phyloP scores from a whole-genome alignment of 2,888 invertebrate genomes.

The Labia minor region DNA sequence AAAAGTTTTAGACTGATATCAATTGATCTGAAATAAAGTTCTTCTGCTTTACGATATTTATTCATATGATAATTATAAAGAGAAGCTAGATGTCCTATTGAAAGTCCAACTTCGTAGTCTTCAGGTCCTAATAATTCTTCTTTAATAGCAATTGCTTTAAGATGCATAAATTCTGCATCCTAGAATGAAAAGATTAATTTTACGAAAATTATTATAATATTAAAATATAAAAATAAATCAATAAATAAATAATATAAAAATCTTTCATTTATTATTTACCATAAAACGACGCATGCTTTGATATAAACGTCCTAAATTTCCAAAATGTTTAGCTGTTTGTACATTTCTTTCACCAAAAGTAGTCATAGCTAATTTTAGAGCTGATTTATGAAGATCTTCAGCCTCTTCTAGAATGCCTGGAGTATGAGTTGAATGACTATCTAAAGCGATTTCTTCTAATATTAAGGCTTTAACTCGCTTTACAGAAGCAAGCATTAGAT shows the following conservation, averaged over 20 bases:
- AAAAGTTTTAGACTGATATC: constrained; percentile 54
- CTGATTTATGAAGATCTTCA: constrained; percentile 71
- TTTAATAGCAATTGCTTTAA: constrained; percentile 85
- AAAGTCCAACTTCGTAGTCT: constrained; percentile 85
- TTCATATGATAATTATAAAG: constrained; percentile 92
- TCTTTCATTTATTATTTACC: background rate
- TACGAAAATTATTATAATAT: constrained; percentile 21
- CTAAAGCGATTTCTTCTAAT: constrained; percentile 85
- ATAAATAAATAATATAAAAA: constrained; percentile 14
- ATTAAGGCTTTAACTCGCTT: constrained; percentile 87
- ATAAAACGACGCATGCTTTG: constrained; percentile 65
- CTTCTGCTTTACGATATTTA: constrained; percentile 73
- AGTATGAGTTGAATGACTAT: constrained; percentile 45
- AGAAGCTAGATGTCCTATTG: constrained; percentile 86
- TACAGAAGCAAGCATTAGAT: constrained; percentile 76
- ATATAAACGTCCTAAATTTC: constrained; percentile 85
- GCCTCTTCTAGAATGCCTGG: constrained; percentile 52
- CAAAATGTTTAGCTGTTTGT: constrained; percentile 92
- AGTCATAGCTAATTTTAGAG: constrained; percentile 63
- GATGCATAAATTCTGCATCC: constrained; percentile 85
- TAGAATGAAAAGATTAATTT: constrained; percentile 35
- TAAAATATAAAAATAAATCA: constrained; percentile 17
- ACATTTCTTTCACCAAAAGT: constrained; percentile 89
- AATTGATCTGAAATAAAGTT: constrained; percentile 76
- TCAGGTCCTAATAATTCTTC: constrained; percentile 72